Conservation (phyloP, 1,140 invertebrate genomes). For the Melitaea cinxia region DNA sequence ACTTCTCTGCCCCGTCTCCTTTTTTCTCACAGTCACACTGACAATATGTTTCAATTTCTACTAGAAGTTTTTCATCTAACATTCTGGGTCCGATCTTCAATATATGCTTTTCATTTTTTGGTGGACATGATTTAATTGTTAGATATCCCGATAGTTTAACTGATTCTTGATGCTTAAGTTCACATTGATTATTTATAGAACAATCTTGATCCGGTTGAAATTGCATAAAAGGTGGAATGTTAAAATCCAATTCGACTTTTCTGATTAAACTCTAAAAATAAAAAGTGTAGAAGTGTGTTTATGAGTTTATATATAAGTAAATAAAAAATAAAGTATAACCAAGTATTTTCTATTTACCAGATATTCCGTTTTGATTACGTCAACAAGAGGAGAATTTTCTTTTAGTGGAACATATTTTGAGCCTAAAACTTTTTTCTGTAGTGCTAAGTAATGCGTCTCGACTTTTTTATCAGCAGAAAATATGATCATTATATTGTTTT, state of each 20-base stretch:
- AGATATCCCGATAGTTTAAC: conserved; percentile 46
- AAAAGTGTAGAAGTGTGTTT: too few relatives aligned
- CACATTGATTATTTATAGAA: conserved; percentile 43
- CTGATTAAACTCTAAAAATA: conserved; percentile 47
- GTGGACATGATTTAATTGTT: conserved; percentile 43
- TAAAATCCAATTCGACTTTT: conserved; percentile 38
- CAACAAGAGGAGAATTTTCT: conserved; percentile 39
- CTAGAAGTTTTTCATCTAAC: conserved; percentile 49
- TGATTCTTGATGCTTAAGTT: conserved; percentile 36
- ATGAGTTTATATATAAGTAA: background rate
- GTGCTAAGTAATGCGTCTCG: conserved; percentile 85
- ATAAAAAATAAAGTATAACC: background rate
- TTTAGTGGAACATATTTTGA: conserved; percentile 69
- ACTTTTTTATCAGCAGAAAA: conserved; percentile 91
- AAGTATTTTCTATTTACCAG: conserved; percentile 77
- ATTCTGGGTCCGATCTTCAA: conserved; percentile 46
- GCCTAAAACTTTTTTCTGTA: conserved; percentile 85
- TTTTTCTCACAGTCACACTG: conserved; percentile 74
- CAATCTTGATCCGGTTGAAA: conserved; percentile 51
- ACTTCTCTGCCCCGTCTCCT: conserved; percentile 65
- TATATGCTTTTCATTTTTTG: conserved; percentile 23
- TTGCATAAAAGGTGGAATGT: conserved; percentile 44
- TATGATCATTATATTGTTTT: conserved; percentile 80
- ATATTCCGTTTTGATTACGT: conserved; percentile 88
- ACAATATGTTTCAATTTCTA: conserved; percentile 79